These are phyloP conservation scores for Drosophila prostipennis DNA, from an alignment of 2,888 invertebrate genomes.

Conservation along the genomic window DNA sequence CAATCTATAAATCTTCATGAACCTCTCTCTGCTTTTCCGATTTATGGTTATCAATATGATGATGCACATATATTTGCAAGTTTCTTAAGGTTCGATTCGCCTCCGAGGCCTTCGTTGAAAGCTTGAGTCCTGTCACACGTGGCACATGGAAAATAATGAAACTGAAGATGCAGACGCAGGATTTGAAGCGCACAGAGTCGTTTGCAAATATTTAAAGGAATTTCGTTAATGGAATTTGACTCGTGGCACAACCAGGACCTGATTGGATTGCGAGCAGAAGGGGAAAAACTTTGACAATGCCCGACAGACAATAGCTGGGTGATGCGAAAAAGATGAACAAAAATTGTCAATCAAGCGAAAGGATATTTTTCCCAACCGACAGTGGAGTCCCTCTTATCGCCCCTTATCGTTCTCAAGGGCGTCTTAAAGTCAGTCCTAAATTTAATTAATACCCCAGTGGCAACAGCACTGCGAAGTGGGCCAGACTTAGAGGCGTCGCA, in stretches of 20 bases:
- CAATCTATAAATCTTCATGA: no score
- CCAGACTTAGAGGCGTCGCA: conserved; percentile 15
- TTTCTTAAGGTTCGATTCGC: conserved; percentile 28
- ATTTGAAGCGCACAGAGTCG: conserved; percentile 8
- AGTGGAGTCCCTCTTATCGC: not conserved
- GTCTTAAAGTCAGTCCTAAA: conserved; percentile 58
- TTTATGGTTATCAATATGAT: not conserved
- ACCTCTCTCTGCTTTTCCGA: not conserved
- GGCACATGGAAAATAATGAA: conserved; percentile 58
- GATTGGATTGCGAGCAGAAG: conserved; percentile 56
- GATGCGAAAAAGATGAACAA: conserved; percentile 26
- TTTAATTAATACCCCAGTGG: conserved; percentile 58
- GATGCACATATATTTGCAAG: conserved; percentile 51
- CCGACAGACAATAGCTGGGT: conserved; percentile 35
- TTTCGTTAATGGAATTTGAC: conserved; percentile 52
- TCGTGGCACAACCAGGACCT: conserved; percentile 33
- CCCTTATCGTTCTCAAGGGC: conserved; percentile 42
- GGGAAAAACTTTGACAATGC: conserved; percentile 39
- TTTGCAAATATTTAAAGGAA: conserved; percentile 55
- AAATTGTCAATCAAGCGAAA: conserved; percentile 58
- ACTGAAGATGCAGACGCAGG: conserved; percentile 48
- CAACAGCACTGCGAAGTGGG: not conserved
- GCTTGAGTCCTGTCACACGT: conserved; percentile 30
- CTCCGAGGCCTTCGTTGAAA: conserved; percentile 14
- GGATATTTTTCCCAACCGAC: conserved; percentile 5